Base-by-base conservation (phyloP, 2,113 vertebrate genomes). In the Paradisaea rubra region DNA sequence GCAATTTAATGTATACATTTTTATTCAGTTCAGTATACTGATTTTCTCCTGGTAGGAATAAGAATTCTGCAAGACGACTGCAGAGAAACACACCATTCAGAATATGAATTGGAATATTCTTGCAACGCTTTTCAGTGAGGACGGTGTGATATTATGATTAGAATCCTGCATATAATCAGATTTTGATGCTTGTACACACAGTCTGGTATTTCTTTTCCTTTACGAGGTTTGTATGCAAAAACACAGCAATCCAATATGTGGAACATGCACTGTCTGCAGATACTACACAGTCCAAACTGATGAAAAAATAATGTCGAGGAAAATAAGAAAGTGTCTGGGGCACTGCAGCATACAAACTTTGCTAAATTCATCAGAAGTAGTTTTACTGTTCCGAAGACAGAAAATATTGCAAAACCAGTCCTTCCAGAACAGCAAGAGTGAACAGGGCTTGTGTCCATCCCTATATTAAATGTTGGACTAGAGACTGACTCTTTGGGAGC, bases 1-100 rank as follows among this genome's bases (percentile, higher is more conserved):
- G 96, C 96, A 97, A 98, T 97, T 97, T 98, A 98, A 98, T 97
- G 93, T 97, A 98, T 95, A 97, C 80, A 97, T 98, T 98, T 98
- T 97, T 97, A 98, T 98, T 97, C 97, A 96, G 89, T 96, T 98
- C 97, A 91, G 92, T 97, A 96, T 97, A 97, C 97, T 96, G 96
- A 97, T 97, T 96, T n/a, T 96, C 96, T 98, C 95, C 93, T 96
- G 89, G 95, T 96, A 97, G 89, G 91, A 97, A 97, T 97, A 95
- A 97, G 95, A 96, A 97, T 97, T 98, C 97, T 93, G 93, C 90
- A 97, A 42, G 93, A 97, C 79, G 81, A 97, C 94, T 98, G 96
- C 97, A 96, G 96, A 95, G 97, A 97, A 98, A 97, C 92, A 97
- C 91, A 96, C 94, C 93, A 97, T 97, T 97, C 95, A 86, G 97